Evolutionary conservation across 2,888 invertebrate genomes (phyloP).

Genomic region (Myopa tessellatipennis): DNA sequence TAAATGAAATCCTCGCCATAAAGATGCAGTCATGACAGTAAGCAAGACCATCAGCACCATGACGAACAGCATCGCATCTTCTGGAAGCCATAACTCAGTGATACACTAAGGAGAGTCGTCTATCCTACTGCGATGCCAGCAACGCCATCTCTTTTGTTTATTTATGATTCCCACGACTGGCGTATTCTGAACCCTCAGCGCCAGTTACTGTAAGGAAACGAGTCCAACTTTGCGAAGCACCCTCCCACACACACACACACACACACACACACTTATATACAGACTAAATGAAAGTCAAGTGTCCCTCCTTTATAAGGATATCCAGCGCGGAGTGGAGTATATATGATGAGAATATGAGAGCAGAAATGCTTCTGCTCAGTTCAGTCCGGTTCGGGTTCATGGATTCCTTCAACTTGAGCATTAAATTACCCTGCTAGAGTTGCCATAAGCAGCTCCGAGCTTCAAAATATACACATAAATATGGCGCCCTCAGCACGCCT

Average conservation of each 20-base stretch:
- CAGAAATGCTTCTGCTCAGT: conserved; percentile 16
- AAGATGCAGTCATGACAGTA: conserved; percentile 24
- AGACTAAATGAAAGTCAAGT: conserved; percentile 37
- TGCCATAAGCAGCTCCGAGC: conserved; percentile 21
- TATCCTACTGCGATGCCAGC: not conserved
- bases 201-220: conserved; percentile 19
- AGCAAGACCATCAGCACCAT: conserved; percentile 30
- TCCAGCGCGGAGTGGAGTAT: not conserved
- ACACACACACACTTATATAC: conserved; percentile 32
- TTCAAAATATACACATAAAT: conserved; percentile 31
- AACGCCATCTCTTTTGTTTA: conserved; percentile 31
- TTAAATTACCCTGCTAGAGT: conserved; percentile 27
- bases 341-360: conserved; percentile 29
- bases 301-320: conserved; percentile 15
- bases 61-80: conserved; percentile 30
- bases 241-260: conserved; percentile 41
- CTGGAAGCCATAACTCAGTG: conserved; percentile 26
- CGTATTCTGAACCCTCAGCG: conserved; percentile 24
- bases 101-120: not conserved
- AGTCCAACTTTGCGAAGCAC: conserved; percentile 6
- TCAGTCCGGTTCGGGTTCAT: conserved; percentile 21
- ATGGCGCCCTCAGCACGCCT: not conserved
- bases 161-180: conserved; percentile 35
- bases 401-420: conserved; percentile 19
- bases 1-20: conserved; percentile 33